Conservation (phyloP, 2,797 vertebrate genomes). For the Clarias pachynema region DNA sequence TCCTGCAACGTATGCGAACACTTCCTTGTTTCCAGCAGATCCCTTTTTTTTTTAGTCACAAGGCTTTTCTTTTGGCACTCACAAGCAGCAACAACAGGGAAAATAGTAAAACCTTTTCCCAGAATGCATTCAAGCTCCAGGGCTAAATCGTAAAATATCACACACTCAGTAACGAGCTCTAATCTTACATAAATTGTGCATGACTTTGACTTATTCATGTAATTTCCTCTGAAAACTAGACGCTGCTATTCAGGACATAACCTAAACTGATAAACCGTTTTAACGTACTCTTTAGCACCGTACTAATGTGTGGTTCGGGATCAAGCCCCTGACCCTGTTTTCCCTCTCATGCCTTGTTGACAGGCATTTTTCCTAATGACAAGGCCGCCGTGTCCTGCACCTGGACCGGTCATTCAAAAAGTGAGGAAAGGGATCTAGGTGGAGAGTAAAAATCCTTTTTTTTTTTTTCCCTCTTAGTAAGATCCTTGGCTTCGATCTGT, state of each 20-base stretch:
- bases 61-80: neutral
- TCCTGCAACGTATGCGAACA: neutral
- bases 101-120: neutral
- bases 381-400: slow-evolving; percentile 36
- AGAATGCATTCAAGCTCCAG: neutral
- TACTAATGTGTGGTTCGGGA: neutral
- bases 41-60: slow-evolving; percentile 6
- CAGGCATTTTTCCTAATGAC: slow-evolving; percentile 5
- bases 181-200: neutral
- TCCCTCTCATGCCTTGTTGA: slow-evolving; percentile 21
- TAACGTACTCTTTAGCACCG: neutral
- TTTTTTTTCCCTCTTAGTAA: neutral
- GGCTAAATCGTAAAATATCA: neutral
- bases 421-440: slow-evolving; percentile 1
- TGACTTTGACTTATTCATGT: neutral
- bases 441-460: neutral
- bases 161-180: neutral
- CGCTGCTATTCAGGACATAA: neutral
- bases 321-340: slow-evolving; percentile 42
- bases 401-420: slow-evolving; percentile 52
- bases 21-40: neutral
- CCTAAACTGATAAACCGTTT: neutral
- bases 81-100: neutral
- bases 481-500: neutral
- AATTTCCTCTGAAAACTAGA: neutral